Percentiles rank a stretch among this genome's conserved stretches.
Evolutionary conservation across 2,113 vertebrate genomes (phyloP).

Genomic region (Otolemur garnettii): DNA sequence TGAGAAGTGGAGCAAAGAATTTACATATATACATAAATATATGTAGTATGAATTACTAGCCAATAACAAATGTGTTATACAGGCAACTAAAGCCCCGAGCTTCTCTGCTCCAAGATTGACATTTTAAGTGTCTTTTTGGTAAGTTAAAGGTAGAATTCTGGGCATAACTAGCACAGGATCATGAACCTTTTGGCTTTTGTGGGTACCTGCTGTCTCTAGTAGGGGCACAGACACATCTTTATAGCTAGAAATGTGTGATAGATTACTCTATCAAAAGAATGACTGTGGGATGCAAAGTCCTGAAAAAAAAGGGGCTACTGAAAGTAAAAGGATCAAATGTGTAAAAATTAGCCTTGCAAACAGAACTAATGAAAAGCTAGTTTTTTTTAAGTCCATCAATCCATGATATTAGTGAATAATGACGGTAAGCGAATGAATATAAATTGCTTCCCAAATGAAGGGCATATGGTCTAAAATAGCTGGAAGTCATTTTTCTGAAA

Average conservation of each 20-base stretch:
- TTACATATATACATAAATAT: background rate
- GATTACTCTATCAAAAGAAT: constrained; percentile 40
- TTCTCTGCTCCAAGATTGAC: background rate
- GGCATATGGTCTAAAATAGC: background rate
- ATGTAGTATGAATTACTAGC: constrained; percentile 39
- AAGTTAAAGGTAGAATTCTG: constrained; percentile 47
- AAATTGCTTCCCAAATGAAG: constrained; percentile 79
- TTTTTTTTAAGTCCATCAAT: constrained; percentile 62
- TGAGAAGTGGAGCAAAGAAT: constrained; percentile 66
- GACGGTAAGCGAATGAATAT: constrained; percentile 65
- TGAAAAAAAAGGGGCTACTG: background rate
- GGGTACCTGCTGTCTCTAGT: constrained; percentile 46
- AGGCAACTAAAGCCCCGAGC: constrained; percentile 18
- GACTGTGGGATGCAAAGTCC: background rate
- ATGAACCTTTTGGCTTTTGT: constrained; percentile 48
- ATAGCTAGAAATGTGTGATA: constrained; percentile 32
- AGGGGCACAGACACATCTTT: background rate
- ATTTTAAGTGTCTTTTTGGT: constrained; percentile 37
- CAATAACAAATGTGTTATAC: background rate
- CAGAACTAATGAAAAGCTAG: constrained; percentile 75
- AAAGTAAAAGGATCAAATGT: constrained; percentile 59
- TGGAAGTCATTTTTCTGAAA: constrained; percentile 68
- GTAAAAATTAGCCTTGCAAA: constrained; percentile 64
- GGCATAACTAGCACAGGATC: constrained; percentile 43
- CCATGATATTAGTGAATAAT: constrained; percentile 36